Evolutionary conservation across 1,140 invertebrate species (phyloP).

Genomic region (Metaphire vulgaris): DNA sequence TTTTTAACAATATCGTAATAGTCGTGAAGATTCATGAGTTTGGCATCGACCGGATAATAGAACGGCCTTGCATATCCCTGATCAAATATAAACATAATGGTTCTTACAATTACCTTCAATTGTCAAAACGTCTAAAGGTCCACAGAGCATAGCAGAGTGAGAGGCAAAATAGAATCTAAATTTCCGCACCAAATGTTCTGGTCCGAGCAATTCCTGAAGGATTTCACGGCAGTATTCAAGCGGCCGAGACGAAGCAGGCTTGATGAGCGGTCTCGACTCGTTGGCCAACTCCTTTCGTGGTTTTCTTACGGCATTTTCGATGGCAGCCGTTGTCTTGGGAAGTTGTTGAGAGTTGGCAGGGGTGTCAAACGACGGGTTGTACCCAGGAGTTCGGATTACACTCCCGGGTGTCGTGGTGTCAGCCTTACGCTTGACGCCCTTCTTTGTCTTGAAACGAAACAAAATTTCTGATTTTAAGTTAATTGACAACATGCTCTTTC

Average conservation of each 20-base stretch:
- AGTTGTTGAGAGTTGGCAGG: neutral
- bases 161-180: too few species aligned
- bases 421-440: slow-evolving; percentile 97
- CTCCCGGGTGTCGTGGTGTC: slow-evolving; percentile 75
- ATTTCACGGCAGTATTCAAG: slow-evolving; percentile 90
- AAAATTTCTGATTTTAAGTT: slow-evolving; percentile 5
- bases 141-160: too few species aligned
- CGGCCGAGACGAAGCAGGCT: slow-evolving; percentile 52
- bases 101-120: too few species aligned
- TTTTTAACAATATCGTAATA: slow-evolving; percentile 98
- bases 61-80: slow-evolving; percentile 32
- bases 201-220: slow-evolving; percentile 87
- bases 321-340: slow-evolving; percentile 57
- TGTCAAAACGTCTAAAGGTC: too few species aligned
- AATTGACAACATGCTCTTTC: neutral
- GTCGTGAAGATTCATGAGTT: slow-evolving; percentile 63
- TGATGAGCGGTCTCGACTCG: slow-evolving; percentile 48
- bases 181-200: too few species aligned
- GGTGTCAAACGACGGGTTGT: neutral
- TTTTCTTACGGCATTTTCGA: slow-evolving; percentile 92
- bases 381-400: neutral
- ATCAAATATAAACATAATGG: neutral
- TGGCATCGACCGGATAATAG: slow-evolving; percentile 30
- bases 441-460: slow-evolving; percentile 58
- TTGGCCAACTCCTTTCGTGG: slow-evolving; percentile 62